These are phyloP conservation scores for Megalops cyprinoides DNA, from an alignment of 2,797 vertebrate species.

Conservation along the genomic window DNA sequence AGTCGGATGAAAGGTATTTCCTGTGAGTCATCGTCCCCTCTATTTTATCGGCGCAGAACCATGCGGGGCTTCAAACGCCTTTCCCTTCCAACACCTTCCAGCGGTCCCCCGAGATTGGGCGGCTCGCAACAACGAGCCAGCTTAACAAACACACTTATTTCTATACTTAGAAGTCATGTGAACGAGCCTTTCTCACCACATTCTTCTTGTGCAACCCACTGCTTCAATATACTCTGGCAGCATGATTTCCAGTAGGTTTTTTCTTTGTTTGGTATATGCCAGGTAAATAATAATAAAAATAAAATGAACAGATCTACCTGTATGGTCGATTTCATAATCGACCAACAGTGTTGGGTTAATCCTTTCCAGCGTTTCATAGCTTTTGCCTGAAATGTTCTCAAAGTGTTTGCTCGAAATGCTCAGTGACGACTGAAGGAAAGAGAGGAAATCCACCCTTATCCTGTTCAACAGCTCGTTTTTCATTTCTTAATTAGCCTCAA, in stretches of 20 bases:
- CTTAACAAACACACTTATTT: slow-evolving; percentile 23
- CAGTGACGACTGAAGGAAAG: background rate
- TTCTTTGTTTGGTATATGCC: too few species aligned
- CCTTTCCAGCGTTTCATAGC: background rate
- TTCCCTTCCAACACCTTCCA: slow-evolving; percentile 44
- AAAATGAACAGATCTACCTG: too few species aligned
- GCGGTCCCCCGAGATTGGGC: slow-evolving; percentile 29
- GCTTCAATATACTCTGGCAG: slow-evolving; percentile 53
- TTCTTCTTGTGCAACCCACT: slow-evolving; percentile 44
- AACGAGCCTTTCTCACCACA: slow-evolving; percentile 47
- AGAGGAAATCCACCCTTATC: slow-evolving; percentile 26
- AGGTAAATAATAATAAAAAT: too few species aligned
- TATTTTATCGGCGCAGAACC: slow-evolving; percentile 48
- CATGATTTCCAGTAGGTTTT: slow-evolving; percentile 50
- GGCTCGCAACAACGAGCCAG: background rate
- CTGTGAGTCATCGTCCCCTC: slow-evolving; percentile 64
- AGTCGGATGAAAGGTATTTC: slow-evolving; percentile 70
- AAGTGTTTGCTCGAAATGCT: background rate
- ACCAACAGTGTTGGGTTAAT: background rate
- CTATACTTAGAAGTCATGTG: slow-evolving; percentile 50
- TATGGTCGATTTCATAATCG: too few species aligned
- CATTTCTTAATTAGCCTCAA: slow-evolving; percentile 8
- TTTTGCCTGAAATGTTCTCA: background rate
- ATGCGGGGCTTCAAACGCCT: slow-evolving; percentile 49
- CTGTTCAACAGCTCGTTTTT: background rate